Base-by-base conservation (phyloP, 2,113 vertebrate species). In the Semicossyphus pulcher region DNA sequence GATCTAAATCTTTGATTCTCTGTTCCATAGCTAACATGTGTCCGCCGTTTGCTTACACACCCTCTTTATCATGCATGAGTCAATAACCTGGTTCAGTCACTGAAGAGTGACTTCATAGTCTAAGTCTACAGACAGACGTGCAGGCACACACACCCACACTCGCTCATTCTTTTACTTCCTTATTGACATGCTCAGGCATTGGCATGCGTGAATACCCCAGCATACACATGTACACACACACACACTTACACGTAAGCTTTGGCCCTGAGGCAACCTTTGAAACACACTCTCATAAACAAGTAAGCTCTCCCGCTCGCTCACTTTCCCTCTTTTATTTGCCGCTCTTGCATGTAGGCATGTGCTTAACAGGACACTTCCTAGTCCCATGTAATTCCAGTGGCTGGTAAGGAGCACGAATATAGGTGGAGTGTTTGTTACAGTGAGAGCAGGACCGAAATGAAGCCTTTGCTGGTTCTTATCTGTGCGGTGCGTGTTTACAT, bases 401-500 rank as follows among this genome's bases (percentile, higher is more conserved):
- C 63, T 51, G 53, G 69, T 53, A 34, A 45, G 29, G 14, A 45
- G 47, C 59, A 65, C 34, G 42, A 21, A 25, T 45, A 25, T 28
- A 20, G 23, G 32, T 41, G 5, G 23, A 10, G 48, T 20, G 16
- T 31, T 44, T 78, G 21, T 57, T 20, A 12, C 3, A 51, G 47
- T 54, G 32, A 67, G 42, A 56, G 51, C 34, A 23, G 52, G 51
- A 57, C 25, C 59, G 49, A 84, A 71, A 65, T 74, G 59, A 78
- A 25, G 56, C 69, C 37, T 75, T 53, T 72, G 45, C 42, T 23
- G 7, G 15, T 65, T 54, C 75, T 88, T 85, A 84, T 90, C 81
- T 37, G 2, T 37, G 9, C 3, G 59, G 7, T 78, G 5, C 79
- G 80, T 91, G 83, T 91, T 91, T 90, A 85, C 87, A 80, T 79